Base-by-base conservation (phyloP, 2,797 vertebrate species). In the Darevskia mixta region DNA sequence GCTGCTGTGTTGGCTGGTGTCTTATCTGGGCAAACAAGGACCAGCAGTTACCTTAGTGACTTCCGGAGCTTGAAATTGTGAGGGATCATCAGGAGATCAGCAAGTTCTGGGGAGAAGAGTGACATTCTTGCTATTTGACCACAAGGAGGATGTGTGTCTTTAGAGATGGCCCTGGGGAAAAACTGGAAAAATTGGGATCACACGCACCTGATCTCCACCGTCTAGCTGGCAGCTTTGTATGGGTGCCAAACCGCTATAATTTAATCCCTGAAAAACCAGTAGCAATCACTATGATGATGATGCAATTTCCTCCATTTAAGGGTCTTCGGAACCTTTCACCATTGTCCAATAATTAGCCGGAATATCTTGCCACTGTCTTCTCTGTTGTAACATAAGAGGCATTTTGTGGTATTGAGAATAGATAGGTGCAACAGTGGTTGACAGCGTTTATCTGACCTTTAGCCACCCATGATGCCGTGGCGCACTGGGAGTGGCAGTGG, bases 341-440 rank as follows among this genome's bases (percentile, higher is more conserved):
- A 35, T 45, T 92, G 4, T 79, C 92, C 8, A 2, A 23, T 58
- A 0, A 75, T 3, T 49, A 82, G 1, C 0, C 41, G 85, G 79
- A 91, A 10, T 7, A 84, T 87, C 49, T 84, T 75, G 61, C 88
- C 1, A 2, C 13, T 79, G 0, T 49, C 23, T 41, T 1, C 38
- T 49, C 80, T 91, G 77, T 86, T 81, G 7, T 79, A 84, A 87
- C 8, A 76, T 82, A 55, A 80, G 72, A 86, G 64, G 3, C 35
- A 72, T 49, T 35, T 27, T 29, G 29, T 43, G 35, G 1, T n/a
- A 90, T 73, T 61, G 27, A 25, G 66, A 83, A 41, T 13, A 25
- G 9, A 15, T 49, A 55, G 11, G 3, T 55, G 29, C 29, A 43
- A 29, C 27, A 78, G 32, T 61, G 18, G 58, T 61, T 23, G 6